A percentile compares a stretch with the other conserved stretches of the same genome.
Evolutionary conservation across 1,140 invertebrate species (phyloP).

Genomic region (Anadara kagoshimensis): DNA sequence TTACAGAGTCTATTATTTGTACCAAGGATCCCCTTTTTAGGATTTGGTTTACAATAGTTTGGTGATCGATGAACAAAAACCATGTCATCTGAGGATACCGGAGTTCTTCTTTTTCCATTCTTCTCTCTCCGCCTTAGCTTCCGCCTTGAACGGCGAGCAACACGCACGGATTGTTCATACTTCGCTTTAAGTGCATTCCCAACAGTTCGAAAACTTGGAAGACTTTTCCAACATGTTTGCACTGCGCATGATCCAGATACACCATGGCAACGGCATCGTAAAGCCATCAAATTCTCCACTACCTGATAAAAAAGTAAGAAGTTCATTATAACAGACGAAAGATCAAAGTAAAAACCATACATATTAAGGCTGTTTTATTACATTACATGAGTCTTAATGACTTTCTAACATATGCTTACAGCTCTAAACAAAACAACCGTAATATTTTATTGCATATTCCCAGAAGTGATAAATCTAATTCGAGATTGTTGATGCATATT

Average conservation of each 20-base stretch:
- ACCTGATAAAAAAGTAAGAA: conserved; percentile 58
- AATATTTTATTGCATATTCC: too few relatives aligned
- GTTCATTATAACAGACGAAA: neutral
- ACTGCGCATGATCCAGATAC: conserved; percentile 96
- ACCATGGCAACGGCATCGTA: conserved; percentile 88
- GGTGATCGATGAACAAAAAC: conserved; percentile 81
- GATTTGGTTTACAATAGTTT: conserved; percentile 80
- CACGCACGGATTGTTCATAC: conserved; percentile 86
- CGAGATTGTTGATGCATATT: too few relatives aligned
- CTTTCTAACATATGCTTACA: too few relatives aligned
- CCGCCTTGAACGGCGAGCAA: conserved; percentile 77
- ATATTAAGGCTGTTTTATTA: too few relatives aligned
- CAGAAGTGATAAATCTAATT: too few relatives aligned
- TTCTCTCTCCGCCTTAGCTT: conserved; percentile 59
- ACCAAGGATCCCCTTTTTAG: conserved; percentile 78
- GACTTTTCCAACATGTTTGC: conserved; percentile 94
- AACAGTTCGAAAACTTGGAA: conserved; percentile 88
- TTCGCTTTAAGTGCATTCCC: conserved; percentile 87
- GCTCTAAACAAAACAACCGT: too few relatives aligned
- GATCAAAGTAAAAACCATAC: neutral
- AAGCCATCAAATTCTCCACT: conserved; percentile 75
- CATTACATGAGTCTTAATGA: too few relatives aligned
- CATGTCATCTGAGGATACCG: conserved; percentile 78
- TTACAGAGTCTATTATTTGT: conserved; percentile 80
- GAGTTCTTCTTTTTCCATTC: conserved; percentile 52